Conservation (phyloP, 2,113 vertebrate genomes). For the Etheostoma cragini region DNA sequence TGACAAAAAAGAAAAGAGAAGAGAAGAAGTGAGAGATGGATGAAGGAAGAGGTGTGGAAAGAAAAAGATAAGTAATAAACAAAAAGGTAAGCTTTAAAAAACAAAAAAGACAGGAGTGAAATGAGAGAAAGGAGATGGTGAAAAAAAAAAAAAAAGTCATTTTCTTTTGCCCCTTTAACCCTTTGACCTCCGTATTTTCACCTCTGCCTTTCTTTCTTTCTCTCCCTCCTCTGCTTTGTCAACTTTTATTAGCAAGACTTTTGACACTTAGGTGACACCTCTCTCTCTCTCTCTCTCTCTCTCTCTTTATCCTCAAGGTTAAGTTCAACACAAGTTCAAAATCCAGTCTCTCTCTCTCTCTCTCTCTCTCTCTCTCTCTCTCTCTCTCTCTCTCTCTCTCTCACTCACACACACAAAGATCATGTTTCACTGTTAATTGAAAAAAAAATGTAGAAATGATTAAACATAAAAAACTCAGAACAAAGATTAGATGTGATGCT, state of each 20-base stretch:
- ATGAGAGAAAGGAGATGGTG: not conserved
- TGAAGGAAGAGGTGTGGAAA: not conserved
- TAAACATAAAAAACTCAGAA: not conserved
- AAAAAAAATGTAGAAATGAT: not conserved
- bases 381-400: too few relatives aligned
- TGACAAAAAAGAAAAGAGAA: not conserved
- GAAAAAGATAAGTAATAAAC: too few relatives aligned
- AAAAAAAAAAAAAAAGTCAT: not conserved
- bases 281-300: conserved; percentile 16
- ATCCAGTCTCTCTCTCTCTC: not conserved
- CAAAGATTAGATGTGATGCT: not conserved
- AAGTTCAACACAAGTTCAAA: conserved; percentile 58
- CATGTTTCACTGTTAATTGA: not conserved
- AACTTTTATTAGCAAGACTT: conserved; percentile 53
- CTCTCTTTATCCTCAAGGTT: conserved; percentile 25
- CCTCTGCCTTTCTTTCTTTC: conserved; percentile 4
- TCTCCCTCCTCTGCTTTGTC: conserved; percentile 35
- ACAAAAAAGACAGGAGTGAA: not conserved
- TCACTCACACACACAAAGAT: too few relatives aligned
- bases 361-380: too few relatives aligned
- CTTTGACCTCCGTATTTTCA: conserved; percentile 32
- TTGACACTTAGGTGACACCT: conserved; percentile 52
- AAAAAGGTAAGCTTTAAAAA: too few relatives aligned
- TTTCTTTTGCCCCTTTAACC: conserved; percentile 36
- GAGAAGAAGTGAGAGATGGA: too few relatives aligned